These are phyloP conservation scores for Drosophila parabipectinata DNA, from an alignment of 1,140 invertebrate species.

Conservation along the genomic window DNA sequence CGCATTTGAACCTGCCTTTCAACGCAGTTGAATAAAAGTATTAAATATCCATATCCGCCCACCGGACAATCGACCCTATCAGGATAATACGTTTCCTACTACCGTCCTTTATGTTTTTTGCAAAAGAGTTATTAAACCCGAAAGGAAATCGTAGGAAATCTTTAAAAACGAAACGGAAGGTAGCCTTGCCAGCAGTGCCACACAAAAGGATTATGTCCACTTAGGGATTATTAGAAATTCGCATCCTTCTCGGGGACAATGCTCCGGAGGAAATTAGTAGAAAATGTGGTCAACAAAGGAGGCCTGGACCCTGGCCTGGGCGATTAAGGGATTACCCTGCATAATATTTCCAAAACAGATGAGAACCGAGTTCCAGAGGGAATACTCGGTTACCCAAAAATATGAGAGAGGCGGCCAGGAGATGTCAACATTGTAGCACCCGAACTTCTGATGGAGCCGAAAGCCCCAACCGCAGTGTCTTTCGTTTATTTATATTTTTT, in stretches of 20 bases:
- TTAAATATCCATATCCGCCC: constrained; percentile 79
- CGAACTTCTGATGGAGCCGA: constrained; percentile 68
- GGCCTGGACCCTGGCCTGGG: constrained; percentile 27
- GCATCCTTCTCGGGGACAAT: constrained; percentile 45
- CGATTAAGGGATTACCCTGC: constrained; percentile 77
- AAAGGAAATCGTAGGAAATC: constrained; percentile 29
- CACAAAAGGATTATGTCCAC: constrained; percentile 78
- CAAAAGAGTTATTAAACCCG: constrained; percentile 72
- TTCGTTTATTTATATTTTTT: constrained; percentile 12
- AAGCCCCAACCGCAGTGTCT: constrained; percentile 40
- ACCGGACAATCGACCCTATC: constrained; percentile 59
- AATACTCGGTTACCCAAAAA: not conserved
- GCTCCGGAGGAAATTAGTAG: constrained; percentile 67
- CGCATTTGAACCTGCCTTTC: constrained; percentile 58
- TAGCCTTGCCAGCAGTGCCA: constrained; percentile 38
- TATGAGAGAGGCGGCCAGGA: not conserved
- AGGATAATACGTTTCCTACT: constrained; percentile 51
- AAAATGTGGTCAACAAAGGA: constrained; percentile 59
- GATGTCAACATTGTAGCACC: constrained; percentile 75
- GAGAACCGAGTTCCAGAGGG: constrained; percentile 1
- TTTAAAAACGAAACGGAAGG: constrained; percentile 29
- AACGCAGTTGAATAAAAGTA: constrained; percentile 58
- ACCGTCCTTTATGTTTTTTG: constrained; percentile 23
- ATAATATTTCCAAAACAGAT: constrained; percentile 76
- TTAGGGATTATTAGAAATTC: constrained; percentile 73